phyloP scores from a whole-genome alignment of 2,113 vertebrate genomes.

The Diphyllodes magnificus region DNA sequence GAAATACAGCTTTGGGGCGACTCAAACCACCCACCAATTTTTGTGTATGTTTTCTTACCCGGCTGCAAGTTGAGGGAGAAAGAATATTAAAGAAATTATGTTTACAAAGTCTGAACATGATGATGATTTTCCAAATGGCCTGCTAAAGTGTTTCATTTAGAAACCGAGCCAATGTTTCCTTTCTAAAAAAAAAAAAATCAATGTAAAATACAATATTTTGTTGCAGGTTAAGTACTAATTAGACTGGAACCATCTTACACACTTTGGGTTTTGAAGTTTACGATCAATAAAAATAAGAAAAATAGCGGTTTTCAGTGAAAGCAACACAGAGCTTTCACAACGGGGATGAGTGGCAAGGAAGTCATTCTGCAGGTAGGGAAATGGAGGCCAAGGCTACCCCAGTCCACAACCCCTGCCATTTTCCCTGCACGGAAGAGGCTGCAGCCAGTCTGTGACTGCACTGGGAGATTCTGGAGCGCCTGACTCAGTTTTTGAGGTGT shows the following conservation, averaged over 20 bases:
- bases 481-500: background rate
- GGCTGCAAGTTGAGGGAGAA: background rate
- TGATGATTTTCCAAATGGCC: background rate
- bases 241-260: background rate
- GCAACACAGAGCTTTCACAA: background rate
- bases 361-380: background rate
- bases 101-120: background rate
- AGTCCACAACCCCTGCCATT: background rate
- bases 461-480: background rate
- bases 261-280: background rate
- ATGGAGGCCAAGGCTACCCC: background rate
- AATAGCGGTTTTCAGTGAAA: background rate
- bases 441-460: background rate
- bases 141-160: background rate
- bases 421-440: background rate
- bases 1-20: background rate
- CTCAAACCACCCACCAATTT: background rate
- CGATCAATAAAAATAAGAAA: background rate
- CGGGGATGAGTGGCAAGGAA: fast-evolving
- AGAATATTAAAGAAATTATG: background rate
- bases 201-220: background rate
- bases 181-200: background rate
- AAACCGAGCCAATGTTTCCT: background rate
- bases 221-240: constrained; percentile 36
- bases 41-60: background rate